phyloP scores from a whole-genome alignment of 2,113 vertebrate genomes.

The Neopipo cinnamomea region DNA sequence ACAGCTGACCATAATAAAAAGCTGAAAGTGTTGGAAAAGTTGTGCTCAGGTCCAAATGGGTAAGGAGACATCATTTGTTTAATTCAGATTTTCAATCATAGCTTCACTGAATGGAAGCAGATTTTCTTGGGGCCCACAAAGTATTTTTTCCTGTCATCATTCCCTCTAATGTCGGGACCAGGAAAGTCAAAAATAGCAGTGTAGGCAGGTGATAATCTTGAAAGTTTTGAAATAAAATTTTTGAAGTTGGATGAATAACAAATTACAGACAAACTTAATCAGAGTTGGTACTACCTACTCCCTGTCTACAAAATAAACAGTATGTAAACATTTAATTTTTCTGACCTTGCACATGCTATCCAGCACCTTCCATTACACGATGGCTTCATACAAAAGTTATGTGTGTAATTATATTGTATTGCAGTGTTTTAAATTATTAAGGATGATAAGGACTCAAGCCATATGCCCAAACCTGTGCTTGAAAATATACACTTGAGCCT shows the following conservation, averaged over 20 bases:
- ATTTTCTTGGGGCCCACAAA: neutral
- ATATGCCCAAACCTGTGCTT: neutral
- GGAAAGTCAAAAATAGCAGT: neutral
- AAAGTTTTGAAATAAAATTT: neutral
- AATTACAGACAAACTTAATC: neutral
- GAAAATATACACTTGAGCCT: neutral
- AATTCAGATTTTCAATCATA: neutral
- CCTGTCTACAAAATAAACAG: neutral
- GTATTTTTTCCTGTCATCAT: neutral
- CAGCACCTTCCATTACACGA: neutral
- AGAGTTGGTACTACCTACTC: neutral
- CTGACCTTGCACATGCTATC: neutral
- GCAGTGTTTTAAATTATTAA: neutral
- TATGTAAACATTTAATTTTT: accelerated
- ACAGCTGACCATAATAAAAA: neutral
- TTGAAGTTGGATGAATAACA: neutral
- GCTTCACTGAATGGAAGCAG: neutral
- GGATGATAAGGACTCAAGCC: neutral
- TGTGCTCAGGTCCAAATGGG: neutral
- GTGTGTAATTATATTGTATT: neutral
- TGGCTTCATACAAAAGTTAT: accelerated
- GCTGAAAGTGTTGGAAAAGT: neutral
- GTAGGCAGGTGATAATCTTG: neutral
- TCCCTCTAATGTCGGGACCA: neutral
- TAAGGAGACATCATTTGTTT: neutral